These are phyloP conservation scores for Falco rusticolus DNA, from an alignment of 2,797 vertebrate species.

Conservation along the genomic window DNA sequence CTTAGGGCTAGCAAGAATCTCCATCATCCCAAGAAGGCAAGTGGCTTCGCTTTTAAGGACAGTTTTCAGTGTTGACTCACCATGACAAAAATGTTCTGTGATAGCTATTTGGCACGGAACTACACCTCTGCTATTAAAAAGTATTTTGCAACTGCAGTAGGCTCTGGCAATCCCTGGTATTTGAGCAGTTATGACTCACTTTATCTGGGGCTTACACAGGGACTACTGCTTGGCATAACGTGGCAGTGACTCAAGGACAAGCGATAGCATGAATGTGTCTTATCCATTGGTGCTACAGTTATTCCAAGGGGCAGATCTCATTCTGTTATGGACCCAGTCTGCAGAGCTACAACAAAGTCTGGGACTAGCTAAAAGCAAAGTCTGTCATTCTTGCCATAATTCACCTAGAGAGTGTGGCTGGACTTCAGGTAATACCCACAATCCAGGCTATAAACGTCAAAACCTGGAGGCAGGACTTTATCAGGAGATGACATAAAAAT, in stretches of 20 bases:
- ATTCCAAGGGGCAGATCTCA: neutral
- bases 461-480: neutral
- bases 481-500: neutral
- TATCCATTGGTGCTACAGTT: neutral
- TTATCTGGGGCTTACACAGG: neutral
- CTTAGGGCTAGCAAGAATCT: neutral
- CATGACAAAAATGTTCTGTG: neutral
- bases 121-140: neutral
- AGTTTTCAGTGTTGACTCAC: neutral
- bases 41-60: neutral
- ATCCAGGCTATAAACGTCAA: neutral
- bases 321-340: neutral
- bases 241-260: neutral
- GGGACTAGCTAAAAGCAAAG: neutral
- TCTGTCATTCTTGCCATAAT: neutral
- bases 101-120: neutral
- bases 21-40: neutral
- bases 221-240: neutral
- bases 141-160: neutral
- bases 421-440: neutral
- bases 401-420: neutral
- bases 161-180: neutral
- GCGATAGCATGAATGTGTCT: neutral
- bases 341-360: neutral
- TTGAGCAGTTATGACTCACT: neutral